Base-by-base conservation (phyloP, 2,113 vertebrate species). In the Tragelaphus buxtoni region DNA sequence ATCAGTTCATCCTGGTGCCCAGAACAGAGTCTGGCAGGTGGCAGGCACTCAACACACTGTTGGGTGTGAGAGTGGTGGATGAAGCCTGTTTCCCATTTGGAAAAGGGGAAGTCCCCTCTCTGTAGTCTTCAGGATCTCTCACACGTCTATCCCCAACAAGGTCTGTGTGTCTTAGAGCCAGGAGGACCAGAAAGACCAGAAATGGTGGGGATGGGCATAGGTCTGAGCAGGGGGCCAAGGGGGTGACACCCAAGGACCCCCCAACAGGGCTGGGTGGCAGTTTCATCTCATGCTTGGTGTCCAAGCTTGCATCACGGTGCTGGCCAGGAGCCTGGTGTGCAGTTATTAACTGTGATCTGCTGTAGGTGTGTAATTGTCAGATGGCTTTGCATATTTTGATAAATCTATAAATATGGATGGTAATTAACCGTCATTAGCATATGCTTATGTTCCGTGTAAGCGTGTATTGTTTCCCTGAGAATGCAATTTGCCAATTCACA, bases 361-460 rank as follows among this genome's bases (percentile, higher is more conserved):
- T 10, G 1, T 30, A 60, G 65, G 22, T 88, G n/a, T 35, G 0
- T 49, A 17, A 51, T 32, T 35, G 79, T 32, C 39, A 8, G 42
- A 4, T 9, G 2, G 32, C 14, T 72, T 61, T 74, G 74, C 47
- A 14, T 63, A 14, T 76, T 81, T 76, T 81, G 61, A 81, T n/a
- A 56, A 76, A 82, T 42, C 80, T 93, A n/a, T 86, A 86, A 82
- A 56, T 51, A 24, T 4, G 16, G 17, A 4, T 20, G 24, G 20
- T 93, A 86, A 93, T 93, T 74, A 90, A 3, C 85, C 79, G 3
- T 81, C 60, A 56, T 80, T 63, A 92, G 39, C 80, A 81, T 90
- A 24, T 4, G 79, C 18, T 63, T 49, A 9, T 56, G 26, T 42
- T 95, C 94, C 4, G 20, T 9, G 22, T 51, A 45, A 9, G n/a